Evolutionary conservation across 1,140 invertebrate species (phyloP).

Genomic region (Pseudomyrmex pallidus): DNA sequence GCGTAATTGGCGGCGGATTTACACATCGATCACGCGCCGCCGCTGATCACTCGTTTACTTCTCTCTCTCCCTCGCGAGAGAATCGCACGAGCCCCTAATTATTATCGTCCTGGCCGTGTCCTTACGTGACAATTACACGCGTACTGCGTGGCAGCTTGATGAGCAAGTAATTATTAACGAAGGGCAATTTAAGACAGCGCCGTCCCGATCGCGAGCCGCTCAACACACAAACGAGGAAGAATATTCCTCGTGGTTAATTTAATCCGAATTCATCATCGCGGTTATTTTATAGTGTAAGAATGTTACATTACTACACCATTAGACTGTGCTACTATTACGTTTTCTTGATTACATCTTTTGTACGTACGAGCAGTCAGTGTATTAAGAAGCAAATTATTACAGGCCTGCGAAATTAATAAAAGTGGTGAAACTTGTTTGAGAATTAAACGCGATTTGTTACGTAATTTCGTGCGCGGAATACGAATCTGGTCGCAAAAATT

Average conservation of each 20-base stretch:
- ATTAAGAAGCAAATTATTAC: neutral
- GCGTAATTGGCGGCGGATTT: slow-evolving; percentile 54
- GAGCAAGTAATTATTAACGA: slow-evolving; percentile 28
- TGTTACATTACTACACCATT: too few species aligned
- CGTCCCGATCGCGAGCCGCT: neutral
- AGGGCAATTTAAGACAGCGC: slow-evolving; percentile 24
- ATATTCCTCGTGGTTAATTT: neutral
- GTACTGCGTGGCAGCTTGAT: neutral
- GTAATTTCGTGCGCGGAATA: neutral
- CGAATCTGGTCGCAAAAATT: neutral
- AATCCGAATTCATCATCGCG: slow-evolving; percentile 11
- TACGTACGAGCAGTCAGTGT: too few species aligned
- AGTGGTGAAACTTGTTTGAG: neutral
- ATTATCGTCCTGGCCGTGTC: slow-evolving; percentile 41
- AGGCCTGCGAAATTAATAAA: neutral
- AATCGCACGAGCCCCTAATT: slow-evolving; percentile 27
- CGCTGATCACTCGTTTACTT: slow-evolving; percentile 53
- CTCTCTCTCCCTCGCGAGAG: slow-evolving; percentile 24
- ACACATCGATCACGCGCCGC: slow-evolving; percentile 50
- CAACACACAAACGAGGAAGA: neutral
- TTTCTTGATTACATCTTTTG: neutral
- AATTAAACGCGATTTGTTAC: neutral
- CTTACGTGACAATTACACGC: slow-evolving; percentile 53
- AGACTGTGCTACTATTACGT: too few species aligned
- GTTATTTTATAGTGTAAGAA: neutral